Conservation (phyloP, 2,797 vertebrate species). For the Poecilia picta region DNA sequence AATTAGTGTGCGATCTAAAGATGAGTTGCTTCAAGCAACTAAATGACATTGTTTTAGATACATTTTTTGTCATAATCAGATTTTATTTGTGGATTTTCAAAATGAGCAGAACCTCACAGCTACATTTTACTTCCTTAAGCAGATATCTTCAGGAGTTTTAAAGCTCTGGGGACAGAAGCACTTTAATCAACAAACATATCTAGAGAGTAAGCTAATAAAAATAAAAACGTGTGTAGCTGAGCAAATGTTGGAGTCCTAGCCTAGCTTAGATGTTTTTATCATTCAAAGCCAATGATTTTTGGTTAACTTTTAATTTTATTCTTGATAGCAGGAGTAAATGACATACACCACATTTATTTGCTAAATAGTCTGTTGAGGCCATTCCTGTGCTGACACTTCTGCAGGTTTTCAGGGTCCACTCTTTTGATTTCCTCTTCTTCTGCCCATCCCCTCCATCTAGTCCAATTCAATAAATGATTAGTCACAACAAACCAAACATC, state of each 20-base stretch:
- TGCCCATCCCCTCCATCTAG: neutral
- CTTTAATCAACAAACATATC: constrained; percentile 63
- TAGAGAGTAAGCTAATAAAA: neutral
- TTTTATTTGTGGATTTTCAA: constrained; percentile 24
- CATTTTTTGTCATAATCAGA: constrained; percentile 3
- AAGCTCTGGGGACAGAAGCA: constrained; percentile 51
- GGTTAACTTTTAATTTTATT: neutral
- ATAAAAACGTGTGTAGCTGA: neutral
- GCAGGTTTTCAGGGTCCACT: neutral
- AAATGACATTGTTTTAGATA: constrained; percentile 32
- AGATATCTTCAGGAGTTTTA: constrained; percentile 55
- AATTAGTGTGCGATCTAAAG: neutral
- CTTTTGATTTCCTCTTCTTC: neutral
- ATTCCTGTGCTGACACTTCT: neutral
- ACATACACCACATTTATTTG: neutral
- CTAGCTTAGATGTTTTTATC: neutral
- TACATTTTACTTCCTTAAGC: constrained; percentile 48
- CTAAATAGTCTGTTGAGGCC: neutral
- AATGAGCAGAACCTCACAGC: constrained; percentile 11
- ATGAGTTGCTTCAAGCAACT: constrained; percentile 11
- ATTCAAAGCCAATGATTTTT: neutral
- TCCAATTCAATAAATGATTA: neutral
- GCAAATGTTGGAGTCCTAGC: neutral
- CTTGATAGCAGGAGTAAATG: neutral
- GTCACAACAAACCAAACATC: neutral